Conservation (phyloP, 2,797 vertebrate species). For the Pantherophis vulpinus region DNA sequence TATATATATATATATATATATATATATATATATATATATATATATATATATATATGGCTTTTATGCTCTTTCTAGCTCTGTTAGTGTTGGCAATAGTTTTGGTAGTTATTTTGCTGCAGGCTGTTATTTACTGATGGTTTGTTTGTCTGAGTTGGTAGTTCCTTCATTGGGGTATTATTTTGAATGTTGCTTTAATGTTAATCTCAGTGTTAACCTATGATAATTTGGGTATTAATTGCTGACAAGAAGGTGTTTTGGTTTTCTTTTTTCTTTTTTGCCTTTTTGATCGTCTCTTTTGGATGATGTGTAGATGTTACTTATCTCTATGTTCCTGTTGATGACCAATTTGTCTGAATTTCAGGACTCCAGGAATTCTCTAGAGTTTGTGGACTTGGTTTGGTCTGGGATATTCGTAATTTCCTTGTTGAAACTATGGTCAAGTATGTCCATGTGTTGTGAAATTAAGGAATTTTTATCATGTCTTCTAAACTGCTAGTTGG, state of each 20-base stretch:
- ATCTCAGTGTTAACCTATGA: too few species aligned
- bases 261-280: background rate
- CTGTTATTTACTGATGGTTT: too few species aligned
- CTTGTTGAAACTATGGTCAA: background rate
- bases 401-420: background rate
- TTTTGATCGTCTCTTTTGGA: background rate
- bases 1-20: too few species aligned
- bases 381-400: background rate
- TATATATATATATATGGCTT: too few species aligned
- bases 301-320: background rate
- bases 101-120: too few species aligned
- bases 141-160: too few species aligned
- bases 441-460: background rate
- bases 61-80: background rate
- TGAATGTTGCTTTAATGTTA: too few species aligned
- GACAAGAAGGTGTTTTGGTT: background rate
- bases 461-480: background rate
- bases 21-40: too few species aligned
- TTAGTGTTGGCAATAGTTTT: background rate
- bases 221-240: background rate
- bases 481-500: background rate
- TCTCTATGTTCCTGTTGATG: background rate
- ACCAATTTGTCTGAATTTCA: background rate
- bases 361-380: background rate
- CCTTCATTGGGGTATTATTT: too few species aligned